A percentile compares a stretch with the other conserved stretches of the same genome.
phyloP scores from a whole-genome alignment of 1,140 invertebrate genomes.

The Nebria ingens region DNA sequence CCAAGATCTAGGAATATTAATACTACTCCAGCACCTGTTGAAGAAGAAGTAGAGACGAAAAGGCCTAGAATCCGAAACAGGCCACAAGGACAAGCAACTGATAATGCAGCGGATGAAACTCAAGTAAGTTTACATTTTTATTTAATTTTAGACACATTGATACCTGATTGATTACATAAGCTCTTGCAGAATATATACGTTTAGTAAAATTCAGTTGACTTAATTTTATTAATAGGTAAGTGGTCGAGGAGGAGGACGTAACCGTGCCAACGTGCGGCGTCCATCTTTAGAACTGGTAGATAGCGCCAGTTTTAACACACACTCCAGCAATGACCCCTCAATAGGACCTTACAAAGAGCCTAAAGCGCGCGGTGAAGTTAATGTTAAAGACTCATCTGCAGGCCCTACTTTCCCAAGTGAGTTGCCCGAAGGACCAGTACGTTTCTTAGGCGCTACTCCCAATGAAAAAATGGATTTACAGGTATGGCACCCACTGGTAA shows the following conservation, averaged over 20 bases:
- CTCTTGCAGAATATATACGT: too few relatives aligned
- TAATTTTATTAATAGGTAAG: neutral
- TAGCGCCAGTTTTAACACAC: conserved; percentile 65
- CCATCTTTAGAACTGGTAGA: conserved; percentile 68
- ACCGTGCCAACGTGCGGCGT: conserved; percentile 41
- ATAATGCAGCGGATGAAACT: conserved; percentile 27
- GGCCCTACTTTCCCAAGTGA: conserved; percentile 40
- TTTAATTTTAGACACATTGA: too few relatives aligned
- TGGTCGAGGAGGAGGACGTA: conserved; percentile 22
- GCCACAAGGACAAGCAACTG: conserved; percentile 36
- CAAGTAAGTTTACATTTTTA: conserved; percentile 25
- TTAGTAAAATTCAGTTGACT: too few relatives aligned
- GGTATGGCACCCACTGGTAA: conserved; percentile 15
- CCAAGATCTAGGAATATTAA: conserved; percentile 53
- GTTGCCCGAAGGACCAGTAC: conserved; percentile 42
- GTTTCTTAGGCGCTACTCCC: conserved; percentile 46
- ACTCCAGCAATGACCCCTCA: conserved; percentile 32
- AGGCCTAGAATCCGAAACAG: conserved; percentile 27
- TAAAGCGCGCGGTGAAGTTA: neutral
- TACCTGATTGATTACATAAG: too few relatives aligned
- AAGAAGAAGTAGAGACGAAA: conserved; percentile 31
- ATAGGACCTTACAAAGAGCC: neutral
- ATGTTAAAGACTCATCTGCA: conserved; percentile 12
- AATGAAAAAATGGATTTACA: conserved; percentile 40
- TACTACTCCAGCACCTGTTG: conserved; percentile 29